phyloP scores from a whole-genome alignment of 2,113 vertebrate species.

The Plectropomus leopardus region DNA sequence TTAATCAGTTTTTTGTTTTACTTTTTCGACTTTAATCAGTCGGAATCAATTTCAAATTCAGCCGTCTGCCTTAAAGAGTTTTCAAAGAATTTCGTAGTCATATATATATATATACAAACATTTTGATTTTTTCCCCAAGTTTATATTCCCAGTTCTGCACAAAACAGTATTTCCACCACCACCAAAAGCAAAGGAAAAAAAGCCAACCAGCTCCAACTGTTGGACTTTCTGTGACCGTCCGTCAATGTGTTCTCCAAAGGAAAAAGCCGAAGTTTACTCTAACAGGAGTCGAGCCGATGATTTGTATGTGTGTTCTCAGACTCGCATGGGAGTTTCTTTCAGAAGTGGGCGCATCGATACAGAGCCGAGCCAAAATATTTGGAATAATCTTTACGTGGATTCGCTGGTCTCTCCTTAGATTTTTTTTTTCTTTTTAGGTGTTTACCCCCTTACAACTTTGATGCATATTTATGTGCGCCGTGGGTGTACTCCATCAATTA shows the following conservation, averaged over 20 bases:
- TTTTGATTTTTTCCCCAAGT: background rate
- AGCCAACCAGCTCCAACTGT: background rate
- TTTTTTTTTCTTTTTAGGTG: conserved; percentile 61
- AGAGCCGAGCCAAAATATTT: conserved; percentile 55
- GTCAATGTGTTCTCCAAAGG: conserved; percentile 53
- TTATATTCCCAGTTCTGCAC: background rate
- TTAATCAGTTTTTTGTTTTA: background rate
- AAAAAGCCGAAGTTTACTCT: conserved; percentile 54
- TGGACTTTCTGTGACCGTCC: conserved; percentile 32
- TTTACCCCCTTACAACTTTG: conserved; percentile 71
- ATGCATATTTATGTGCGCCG: conserved; percentile 78
- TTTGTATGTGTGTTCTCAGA: conserved; percentile 48
- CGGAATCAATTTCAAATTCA: background rate
- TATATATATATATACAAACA: rapidly evolving
- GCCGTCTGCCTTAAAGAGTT: background rate
- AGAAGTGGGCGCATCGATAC: conserved; percentile 72
- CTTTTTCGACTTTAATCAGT: background rate
- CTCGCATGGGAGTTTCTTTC: conserved; percentile 69
- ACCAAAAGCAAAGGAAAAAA: background rate
- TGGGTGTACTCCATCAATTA: conserved; percentile 82
- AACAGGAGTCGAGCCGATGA: conserved; percentile 22
- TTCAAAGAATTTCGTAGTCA: background rate
- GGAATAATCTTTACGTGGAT: conserved; percentile 76
- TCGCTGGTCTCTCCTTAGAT: conserved; percentile 51
- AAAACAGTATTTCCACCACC: background rate